Conservation (phyloP, 2,888 invertebrate species). For the Drosophila cognata region DNA sequence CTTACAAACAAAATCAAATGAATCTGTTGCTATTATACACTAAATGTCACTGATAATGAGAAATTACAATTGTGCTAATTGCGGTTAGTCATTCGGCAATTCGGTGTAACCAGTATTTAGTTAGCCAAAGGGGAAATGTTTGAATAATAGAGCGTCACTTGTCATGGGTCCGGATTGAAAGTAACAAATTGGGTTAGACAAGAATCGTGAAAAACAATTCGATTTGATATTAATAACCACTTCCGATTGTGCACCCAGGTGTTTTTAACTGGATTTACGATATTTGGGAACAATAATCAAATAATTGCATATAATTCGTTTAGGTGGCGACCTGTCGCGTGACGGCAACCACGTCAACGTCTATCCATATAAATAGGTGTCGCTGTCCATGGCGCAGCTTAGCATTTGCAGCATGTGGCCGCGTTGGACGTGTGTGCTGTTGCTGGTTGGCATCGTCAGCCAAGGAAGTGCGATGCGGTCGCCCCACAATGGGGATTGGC, state of each 20-base stretch:
- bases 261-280: slow-evolving; percentile 24
- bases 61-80: background rate
- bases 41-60: background rate
- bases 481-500: background rate
- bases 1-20: background rate
- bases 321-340: slow-evolving; percentile 48
- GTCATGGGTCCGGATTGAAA: slow-evolving; percentile 9
- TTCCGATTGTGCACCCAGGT: slow-evolving; percentile 25
- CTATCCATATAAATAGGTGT: slow-evolving; percentile 24
- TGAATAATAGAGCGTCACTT: background rate
- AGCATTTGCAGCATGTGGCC: slow-evolving; percentile 24
- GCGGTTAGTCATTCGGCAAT: background rate
- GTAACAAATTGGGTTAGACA: background rate
- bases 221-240: slow-evolving; percentile 29
- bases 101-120: background rate
- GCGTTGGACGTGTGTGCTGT: slow-evolving; percentile 20
- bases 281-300: slow-evolving; percentile 30
- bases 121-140: background rate
- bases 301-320: slow-evolving; percentile 41
- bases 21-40: background rate
- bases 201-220: slow-evolving; percentile 18
- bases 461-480: background rate
- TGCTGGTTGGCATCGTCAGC: slow-evolving; percentile 4
- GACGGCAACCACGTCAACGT: background rate
- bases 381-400: background rate